Base-by-base conservation (phyloP, 2,113 vertebrate genomes). In the Orthochromis indermauri region DNA sequence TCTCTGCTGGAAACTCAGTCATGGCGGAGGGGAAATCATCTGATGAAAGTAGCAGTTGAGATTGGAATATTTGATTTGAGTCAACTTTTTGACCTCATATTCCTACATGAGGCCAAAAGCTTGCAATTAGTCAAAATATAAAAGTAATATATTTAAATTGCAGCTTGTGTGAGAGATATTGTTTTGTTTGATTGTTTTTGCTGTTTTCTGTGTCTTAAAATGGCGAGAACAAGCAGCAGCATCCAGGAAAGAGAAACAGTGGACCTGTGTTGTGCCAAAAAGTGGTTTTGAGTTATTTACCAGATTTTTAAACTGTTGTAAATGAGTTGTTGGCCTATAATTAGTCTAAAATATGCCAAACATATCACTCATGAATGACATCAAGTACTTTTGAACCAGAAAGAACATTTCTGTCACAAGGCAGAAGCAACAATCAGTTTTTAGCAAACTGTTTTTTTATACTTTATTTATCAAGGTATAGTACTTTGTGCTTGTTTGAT, bases 1-100 rank as follows among this genome's bases (percentile, higher is more conserved):
- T 53, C 91, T 90, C 87, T 40, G 86, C 81, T 93, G 88, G 83
- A 90, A 95, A 94, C 89, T 83, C 78, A 88, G 92, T 49, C 83
- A 49, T 26, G 68, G 73, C 55, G 51, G 40, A 28, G 71, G 31
- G 82, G 83, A 91, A 91, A 91, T 94, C 92, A 89, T 87, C 91
- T 81, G 92, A 24, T 84, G 80, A 91, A 86, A 90, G 31, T 71
- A 16, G 80, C 80, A 85, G 93, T 92, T 91, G 92, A 93, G 94
- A 96, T 94, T 95, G 88, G 51, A 92, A 92, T 63, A 78, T 31
- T 49, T 78, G 42, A 78, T 31, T 31, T 49, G 71, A 49, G 10
- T 49, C 71, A 11, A 49, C 16, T 31, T 49, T 49, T 49, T 78
- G 26, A 28, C 71, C 2, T 31, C 1, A 76, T 31, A 31, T 76